Evolutionary conservation across 2,888 invertebrate species (phyloP).

Genomic region (Baronia brevicornis): DNA sequence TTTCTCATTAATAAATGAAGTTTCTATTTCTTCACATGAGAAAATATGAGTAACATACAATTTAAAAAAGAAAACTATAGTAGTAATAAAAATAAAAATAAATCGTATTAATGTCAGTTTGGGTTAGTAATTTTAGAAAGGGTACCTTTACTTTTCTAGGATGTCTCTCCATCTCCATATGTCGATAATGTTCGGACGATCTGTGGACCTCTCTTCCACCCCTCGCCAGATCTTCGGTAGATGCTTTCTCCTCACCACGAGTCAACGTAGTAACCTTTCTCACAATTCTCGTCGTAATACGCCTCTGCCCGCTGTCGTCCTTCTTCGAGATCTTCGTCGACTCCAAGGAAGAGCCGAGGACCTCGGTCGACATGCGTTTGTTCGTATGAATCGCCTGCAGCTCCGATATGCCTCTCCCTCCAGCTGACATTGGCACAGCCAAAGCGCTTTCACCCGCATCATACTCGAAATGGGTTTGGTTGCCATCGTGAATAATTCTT

Average conservation of each 20-base stretch:
- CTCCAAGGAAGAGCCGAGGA: constrained; percentile 88
- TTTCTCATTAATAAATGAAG: too few relatives aligned
- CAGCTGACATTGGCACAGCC: constrained; percentile 60
- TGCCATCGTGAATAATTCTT: constrained; percentile 62
- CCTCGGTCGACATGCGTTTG: constrained; percentile 88
- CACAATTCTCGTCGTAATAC: constrained; percentile 90
- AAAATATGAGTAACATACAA: too few relatives aligned
- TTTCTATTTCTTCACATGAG: too few relatives aligned
- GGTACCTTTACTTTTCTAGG: constrained; percentile 88
- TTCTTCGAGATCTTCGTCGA: constrained; percentile 88
- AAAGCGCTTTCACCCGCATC: constrained; percentile 56
- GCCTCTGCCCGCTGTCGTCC: constrained; percentile 84
- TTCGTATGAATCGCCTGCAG: constrained; percentile 88
- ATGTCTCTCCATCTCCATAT: constrained; percentile 74
- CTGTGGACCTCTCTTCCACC: constrained; percentile 76
- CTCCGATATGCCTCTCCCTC: constrained; percentile 66
- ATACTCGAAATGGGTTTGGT: constrained; percentile 70
- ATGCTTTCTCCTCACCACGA: constrained; percentile 87
- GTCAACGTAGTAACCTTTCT: constrained; percentile 92
- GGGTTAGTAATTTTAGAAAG: too few relatives aligned
- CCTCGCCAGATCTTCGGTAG: constrained; percentile 80
- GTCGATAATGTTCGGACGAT: constrained; percentile 73
- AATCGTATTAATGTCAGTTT: too few relatives aligned
- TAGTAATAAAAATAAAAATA: too few relatives aligned
- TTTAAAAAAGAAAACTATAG: too few relatives aligned